phyloP scores from a whole-genome alignment of 2,888 invertebrate genomes.

The Rhopalosiphum nymphaeae region DNA sequence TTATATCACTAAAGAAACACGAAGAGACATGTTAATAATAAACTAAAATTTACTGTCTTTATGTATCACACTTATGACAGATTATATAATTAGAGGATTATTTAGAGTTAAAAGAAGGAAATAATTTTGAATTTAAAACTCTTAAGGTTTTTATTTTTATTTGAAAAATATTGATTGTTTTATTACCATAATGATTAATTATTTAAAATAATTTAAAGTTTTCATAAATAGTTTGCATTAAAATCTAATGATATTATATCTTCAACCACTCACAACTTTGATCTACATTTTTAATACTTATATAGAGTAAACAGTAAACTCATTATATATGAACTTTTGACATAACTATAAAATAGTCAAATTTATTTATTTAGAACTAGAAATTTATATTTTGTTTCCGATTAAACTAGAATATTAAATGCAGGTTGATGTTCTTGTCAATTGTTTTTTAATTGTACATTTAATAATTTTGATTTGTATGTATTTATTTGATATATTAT shows the following conservation, averaged over 20 bases:
- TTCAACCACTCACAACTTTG: neutral
- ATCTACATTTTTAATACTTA: neutral
- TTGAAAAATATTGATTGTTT: neutral
- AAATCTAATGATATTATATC: neutral
- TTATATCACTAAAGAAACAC: neutral
- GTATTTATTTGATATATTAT: neutral
- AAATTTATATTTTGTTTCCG: neutral
- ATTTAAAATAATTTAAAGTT: neutral
- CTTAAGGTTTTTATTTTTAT: too few relatives aligned
- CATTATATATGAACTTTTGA: neutral
- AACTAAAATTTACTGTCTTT: neutral
- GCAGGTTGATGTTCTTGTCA: neutral
- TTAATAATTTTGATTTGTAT: neutral
- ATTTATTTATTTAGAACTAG: neutral
- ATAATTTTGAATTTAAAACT: too few relatives aligned
- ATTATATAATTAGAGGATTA: neutral
- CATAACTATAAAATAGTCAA: neutral
- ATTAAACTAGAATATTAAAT: neutral
- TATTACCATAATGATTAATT: neutral
- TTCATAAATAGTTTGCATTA: neutral
- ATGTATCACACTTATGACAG: neutral
- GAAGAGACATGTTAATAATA: neutral
- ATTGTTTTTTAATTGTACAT: neutral
- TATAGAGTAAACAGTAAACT: neutral
- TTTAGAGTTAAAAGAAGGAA: neutral